Conservation (phyloP, 2,113 vertebrate species). For the Echinops telfairi region DNA sequence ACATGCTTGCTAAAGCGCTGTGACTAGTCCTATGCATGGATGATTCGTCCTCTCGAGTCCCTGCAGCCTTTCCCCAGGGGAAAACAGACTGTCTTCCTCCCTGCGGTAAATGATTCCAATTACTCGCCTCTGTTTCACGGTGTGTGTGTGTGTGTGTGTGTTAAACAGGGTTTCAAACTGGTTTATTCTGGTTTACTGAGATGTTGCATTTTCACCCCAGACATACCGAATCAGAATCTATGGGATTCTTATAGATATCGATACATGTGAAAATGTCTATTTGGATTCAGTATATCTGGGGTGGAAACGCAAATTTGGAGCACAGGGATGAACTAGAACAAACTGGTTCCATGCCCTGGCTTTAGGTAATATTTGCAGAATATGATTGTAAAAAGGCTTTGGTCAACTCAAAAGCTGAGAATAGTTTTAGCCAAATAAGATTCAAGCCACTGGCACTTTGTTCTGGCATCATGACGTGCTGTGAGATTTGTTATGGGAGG, state of each 20-base stretch:
- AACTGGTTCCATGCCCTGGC: too few relatives aligned
- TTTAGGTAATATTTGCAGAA: slow-evolving; percentile 16
- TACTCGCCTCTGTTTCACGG: neutral
- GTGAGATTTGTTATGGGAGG: neutral
- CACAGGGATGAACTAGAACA: neutral
- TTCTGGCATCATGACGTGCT: neutral
- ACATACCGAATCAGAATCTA: too few relatives aligned
- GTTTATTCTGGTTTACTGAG: too few relatives aligned
- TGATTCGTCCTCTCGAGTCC: neutral
- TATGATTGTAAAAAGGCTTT: slow-evolving; percentile 53
- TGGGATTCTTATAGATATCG: too few relatives aligned
- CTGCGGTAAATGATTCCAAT: slow-evolving; percentile 35
- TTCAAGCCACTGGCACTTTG: neutral
- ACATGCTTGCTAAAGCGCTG: neutral
- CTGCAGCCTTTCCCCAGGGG: neutral
- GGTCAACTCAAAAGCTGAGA: slow-evolving; percentile 31
- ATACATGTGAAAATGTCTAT: too few relatives aligned
- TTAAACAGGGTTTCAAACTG: neutral
- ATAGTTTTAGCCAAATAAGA: slow-evolving; percentile 51
- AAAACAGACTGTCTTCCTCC: slow-evolving; percentile 40
- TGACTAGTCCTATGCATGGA: neutral
- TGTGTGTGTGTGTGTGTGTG: neutral
- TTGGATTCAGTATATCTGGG: neutral
- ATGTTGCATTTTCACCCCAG: too few relatives aligned
- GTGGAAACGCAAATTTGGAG: neutral